A percentile compares a stretch with the other conserved stretches of the same genome.
phyloP scores from a whole-genome alignment of 2,888 invertebrate species.

The Acrobasis suavella region DNA sequence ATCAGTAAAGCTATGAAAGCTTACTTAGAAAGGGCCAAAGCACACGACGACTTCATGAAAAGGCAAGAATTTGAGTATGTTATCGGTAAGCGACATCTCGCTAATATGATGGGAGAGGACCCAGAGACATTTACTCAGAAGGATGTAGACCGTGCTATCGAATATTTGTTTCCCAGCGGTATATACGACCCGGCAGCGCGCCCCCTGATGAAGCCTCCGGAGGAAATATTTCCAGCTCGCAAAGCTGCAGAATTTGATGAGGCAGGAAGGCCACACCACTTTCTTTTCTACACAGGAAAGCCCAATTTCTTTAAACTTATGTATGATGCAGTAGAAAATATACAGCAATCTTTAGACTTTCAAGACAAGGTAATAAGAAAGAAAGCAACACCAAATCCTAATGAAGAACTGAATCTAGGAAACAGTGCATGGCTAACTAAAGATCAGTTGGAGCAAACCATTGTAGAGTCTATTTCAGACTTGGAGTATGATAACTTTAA shows the following conservation, averaged over 20 bases:
- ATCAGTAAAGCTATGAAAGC: slow-evolving; percentile 95
- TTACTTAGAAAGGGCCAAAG: slow-evolving; percentile 91
- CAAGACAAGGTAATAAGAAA: slow-evolving; percentile 87
- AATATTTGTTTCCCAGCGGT: slow-evolving; percentile 98
- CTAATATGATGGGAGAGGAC: slow-evolving; percentile 99
- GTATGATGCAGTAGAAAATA: slow-evolving; percentile 88
- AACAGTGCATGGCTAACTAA: slow-evolving; percentile 84
- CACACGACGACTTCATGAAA: slow-evolving; percentile 92
- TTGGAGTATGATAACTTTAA: slow-evolving; percentile 88
- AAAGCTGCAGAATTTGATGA: slow-evolving; percentile 96
- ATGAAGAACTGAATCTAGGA: slow-evolving; percentile 72
- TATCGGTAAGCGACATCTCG: slow-evolving; percentile 96
- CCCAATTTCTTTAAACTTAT: slow-evolving; percentile 93
- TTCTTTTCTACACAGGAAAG: slow-evolving; percentile 94
- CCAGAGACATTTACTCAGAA: slow-evolving; percentile 93
- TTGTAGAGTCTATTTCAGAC: slow-evolving; percentile 87
- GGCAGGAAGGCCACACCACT: slow-evolving; percentile 94
- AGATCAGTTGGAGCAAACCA: slow-evolving; percentile 82
- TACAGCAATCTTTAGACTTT: slow-evolving; percentile 85
- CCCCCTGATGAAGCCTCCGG: slow-evolving; percentile 95
- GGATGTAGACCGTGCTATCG: slow-evolving; percentile 93
- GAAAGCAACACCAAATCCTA: slow-evolving; percentile 83
- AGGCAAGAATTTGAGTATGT: slow-evolving; percentile 90
- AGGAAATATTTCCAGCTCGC: slow-evolving; percentile 90
- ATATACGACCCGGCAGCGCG: slow-evolving; percentile 92